Base-by-base conservation (phyloP, 2,113 vertebrate species). In the Serinus canaria region DNA sequence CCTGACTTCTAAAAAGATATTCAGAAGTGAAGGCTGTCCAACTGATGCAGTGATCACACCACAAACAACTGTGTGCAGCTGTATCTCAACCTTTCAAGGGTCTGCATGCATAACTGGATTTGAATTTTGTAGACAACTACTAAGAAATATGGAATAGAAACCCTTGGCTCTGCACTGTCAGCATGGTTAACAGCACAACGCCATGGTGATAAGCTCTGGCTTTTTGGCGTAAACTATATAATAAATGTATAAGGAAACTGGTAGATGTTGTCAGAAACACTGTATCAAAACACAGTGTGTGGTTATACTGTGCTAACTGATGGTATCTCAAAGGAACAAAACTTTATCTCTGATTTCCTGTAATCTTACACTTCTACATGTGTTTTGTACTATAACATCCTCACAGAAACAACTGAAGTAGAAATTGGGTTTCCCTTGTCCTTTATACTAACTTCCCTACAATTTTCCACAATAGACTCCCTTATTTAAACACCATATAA, bases 281-380 rank as follows among this genome's bases (percentile, higher is more conserved):
- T 27, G 10, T 7, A 15, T 58, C 43, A 91, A 83, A 92, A 88
- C 23, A 52, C 1, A 1, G 18, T 15, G 28, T 55, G 62, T 73
- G 84, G 89, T 91, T 94, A 49, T 3, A 15, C 23, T 43, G 18
- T 31, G 66, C 69, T 87, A 67, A 46, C 39, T 64, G 93, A 94
- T 92, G 72, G 10, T 94, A 94, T 97, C 95, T 90, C 52, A 83
- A 91, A 91, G 58, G 67, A 87, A 83, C 27, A 47, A 56, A 87
- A 46, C 39, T 63, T 85, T 4, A 44, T 19, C 70, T 88, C 78
- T 10, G n/a, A 95, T 96, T 94, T 96, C 92, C 93, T 52, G 79
- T 83, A 35, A 84, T 56, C 58, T 87, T 49, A 33, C 6, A 86
- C 39, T 89, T 81, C 50, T 55, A 20, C 17, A 10, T 30, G 19